Percentiles rank a stretch among this genome's conserved stretches.
Conservation (phyloP, 1,140 invertebrate genomes). For the Oedothorax gibbosus region DNA sequence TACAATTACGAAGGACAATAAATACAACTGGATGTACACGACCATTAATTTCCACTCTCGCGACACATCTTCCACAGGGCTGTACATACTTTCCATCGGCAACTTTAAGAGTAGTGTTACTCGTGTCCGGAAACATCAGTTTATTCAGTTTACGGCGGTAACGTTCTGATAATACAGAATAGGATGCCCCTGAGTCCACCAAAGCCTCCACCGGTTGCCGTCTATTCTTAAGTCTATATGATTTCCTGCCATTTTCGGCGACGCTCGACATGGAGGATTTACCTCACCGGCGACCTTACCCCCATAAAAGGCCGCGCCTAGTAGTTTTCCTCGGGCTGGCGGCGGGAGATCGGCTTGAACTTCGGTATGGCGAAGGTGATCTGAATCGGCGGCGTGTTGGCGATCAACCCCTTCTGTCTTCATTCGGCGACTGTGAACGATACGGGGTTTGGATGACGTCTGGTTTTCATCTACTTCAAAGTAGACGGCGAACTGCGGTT, state of each 20-base stretch:
- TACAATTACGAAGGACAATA: neutral
- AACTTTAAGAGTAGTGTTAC: neutral
- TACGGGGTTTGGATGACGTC: too few relatives aligned
- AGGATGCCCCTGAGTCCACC: too few relatives aligned
- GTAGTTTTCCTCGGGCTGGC: neutral
- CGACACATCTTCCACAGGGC: too few relatives aligned
- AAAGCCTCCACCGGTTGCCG: neutral
- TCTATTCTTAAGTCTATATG: neutral
- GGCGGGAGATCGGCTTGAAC: neutral
- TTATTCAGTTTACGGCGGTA: neutral
- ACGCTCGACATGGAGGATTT: neutral
- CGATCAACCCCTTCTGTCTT: neutral
- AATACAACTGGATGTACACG: neutral
- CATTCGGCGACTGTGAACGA: neutral
- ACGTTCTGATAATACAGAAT: too few relatives aligned
- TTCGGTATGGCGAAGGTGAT: neutral
- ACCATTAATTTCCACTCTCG: too few relatives aligned
- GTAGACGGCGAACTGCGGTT: neutral
- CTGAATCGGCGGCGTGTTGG: neutral
- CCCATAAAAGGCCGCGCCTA: neutral
- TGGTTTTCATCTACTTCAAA: neutral
- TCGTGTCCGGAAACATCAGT: neutral
- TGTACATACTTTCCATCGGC: neutral
- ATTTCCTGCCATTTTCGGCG: neutral
- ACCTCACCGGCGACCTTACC: neutral